phyloP scores from a whole-genome alignment of 2,113 vertebrate species.

The Nannospalax galili region DNA sequence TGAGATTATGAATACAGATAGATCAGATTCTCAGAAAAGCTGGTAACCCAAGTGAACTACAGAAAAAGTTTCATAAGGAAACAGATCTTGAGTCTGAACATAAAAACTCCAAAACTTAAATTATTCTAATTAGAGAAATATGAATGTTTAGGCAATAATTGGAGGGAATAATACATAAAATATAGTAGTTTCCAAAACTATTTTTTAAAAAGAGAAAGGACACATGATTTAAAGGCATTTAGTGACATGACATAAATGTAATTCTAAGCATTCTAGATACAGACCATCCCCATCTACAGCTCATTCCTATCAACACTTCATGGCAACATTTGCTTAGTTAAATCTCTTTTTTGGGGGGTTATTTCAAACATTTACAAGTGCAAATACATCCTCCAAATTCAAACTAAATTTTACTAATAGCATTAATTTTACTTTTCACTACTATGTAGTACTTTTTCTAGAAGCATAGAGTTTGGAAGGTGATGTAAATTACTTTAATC shows the following conservation, averaged over 20 bases:
- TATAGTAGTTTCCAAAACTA: slow-evolving; percentile 25
- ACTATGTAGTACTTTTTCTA: background rate
- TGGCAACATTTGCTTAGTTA: background rate
- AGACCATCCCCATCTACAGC: slow-evolving; percentile 23
- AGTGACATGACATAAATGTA: background rate
- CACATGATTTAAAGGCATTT: background rate
- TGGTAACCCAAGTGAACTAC: background rate
- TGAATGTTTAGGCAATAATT: slow-evolving; percentile 46
- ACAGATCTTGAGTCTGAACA: background rate
- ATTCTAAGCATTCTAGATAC: slow-evolving; percentile 16
- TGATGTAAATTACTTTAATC: background rate
- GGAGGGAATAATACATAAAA: background rate
- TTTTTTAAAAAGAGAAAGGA: background rate
- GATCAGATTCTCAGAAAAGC: background rate
- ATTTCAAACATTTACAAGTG: slow-evolving; percentile 26
- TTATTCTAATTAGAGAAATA: slow-evolving; percentile 49
- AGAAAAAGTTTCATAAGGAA: background rate
- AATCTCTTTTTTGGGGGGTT: slow-evolving; percentile 27
- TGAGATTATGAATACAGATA: background rate
- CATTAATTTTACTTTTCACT: background rate
- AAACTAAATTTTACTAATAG: slow-evolving; percentile 13
- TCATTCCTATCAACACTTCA: background rate
- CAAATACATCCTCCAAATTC: slow-evolving; percentile 16
- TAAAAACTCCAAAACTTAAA: slow-evolving; percentile 35
- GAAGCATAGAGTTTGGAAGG: background rate